Evolutionary conservation across 1,140 invertebrate genomes (phyloP).

Genomic region (Aphaenogaster floridana): DNA sequence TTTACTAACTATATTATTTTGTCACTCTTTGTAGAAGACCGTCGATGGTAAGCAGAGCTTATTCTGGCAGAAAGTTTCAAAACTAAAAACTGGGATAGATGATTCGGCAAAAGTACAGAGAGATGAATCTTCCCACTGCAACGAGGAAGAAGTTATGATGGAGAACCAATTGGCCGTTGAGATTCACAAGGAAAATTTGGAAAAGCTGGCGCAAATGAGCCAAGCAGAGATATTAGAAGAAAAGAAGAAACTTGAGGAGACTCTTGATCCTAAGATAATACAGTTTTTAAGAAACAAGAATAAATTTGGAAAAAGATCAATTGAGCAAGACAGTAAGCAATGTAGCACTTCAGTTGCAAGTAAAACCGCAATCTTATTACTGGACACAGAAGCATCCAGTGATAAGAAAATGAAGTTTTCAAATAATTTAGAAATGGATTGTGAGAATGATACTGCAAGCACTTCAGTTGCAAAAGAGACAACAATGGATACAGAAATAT

Average conservation of each 20-base stretch:
- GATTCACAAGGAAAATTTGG: slow-evolving; percentile 92
- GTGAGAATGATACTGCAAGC: slow-evolving; percentile 38
- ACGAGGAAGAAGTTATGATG: slow-evolving; percentile 50
- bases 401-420: slow-evolving; percentile 39
- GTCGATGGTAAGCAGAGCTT: slow-evolving; percentile 70
- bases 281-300: slow-evolving; percentile 89
- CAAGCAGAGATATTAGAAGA: slow-evolving; percentile 92
- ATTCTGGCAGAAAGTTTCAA: slow-evolving; percentile 74
- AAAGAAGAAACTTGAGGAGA: slow-evolving; percentile 89
- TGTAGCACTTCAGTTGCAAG: not conserved
- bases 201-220: slow-evolving; percentile 90
- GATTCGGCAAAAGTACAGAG: not conserved
- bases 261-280: slow-evolving; percentile 90
- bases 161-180: slow-evolving; percentile 78
- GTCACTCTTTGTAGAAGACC: slow-evolving; percentile 52
- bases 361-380: not conserved
- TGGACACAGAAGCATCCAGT: slow-evolving; percentile 17
- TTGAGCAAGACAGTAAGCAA: slow-evolving; percentile 22
- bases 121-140: not conserved
- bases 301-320: slow-evolving; percentile 63
- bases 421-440: slow-evolving; percentile 60
- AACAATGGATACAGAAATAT: slow-evolving; percentile 26
- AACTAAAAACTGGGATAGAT: slow-evolving; percentile 8
- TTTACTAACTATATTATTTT: slow-evolving; percentile 17
- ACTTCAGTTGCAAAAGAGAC: not conserved